These are phyloP conservation scores for Heliconius hewitsoni DNA, from an alignment of 1,140 invertebrate species.

Conservation along the genomic window DNA sequence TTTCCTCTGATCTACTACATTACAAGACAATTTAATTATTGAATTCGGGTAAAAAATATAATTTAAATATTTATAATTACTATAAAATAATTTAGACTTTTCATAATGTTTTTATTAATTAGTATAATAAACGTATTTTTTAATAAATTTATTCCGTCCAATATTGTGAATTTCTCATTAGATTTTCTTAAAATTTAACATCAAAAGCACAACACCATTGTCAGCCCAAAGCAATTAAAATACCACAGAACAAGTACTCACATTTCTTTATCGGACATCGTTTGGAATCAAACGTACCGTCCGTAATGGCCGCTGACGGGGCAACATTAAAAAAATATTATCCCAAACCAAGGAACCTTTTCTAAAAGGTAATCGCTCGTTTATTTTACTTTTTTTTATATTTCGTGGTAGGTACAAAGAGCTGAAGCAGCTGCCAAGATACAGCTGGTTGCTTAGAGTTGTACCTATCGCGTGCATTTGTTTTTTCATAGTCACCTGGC, in stretches of 20 bases:
- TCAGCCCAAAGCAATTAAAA: constrained; percentile 57
- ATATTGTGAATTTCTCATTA: not conserved
- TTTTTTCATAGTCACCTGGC: constrained; percentile 55
- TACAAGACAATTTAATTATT: too few species aligned
- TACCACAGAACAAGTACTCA: constrained; percentile 55
- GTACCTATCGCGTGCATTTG: constrained; percentile 38
- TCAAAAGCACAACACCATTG: constrained; percentile 4
- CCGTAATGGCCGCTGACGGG: constrained; percentile 62
- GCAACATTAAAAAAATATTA: constrained; percentile 57
- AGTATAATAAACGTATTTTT: too few species aligned
- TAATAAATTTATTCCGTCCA: not conserved
- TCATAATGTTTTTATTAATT: not conserved
- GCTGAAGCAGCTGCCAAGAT: constrained; percentile 64
- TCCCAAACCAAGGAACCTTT: constrained; percentile 65
- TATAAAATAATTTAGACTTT: not conserved
- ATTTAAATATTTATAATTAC: not conserved
- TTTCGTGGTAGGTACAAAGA: constrained; percentile 69
- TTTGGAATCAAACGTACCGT: constrained; percentile 67
- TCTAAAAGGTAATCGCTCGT: constrained; percentile 72
- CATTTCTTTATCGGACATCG: constrained; percentile 53
- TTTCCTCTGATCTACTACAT: not conserved
- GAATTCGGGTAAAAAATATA: too few species aligned
- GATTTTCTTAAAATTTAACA: not conserved
- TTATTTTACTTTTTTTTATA: constrained; percentile 55
- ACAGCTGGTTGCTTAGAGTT: constrained; percentile 60